phyloP scores from a whole-genome alignment of 2,113 vertebrate species.

The Paraplagusia blochii region DNA sequence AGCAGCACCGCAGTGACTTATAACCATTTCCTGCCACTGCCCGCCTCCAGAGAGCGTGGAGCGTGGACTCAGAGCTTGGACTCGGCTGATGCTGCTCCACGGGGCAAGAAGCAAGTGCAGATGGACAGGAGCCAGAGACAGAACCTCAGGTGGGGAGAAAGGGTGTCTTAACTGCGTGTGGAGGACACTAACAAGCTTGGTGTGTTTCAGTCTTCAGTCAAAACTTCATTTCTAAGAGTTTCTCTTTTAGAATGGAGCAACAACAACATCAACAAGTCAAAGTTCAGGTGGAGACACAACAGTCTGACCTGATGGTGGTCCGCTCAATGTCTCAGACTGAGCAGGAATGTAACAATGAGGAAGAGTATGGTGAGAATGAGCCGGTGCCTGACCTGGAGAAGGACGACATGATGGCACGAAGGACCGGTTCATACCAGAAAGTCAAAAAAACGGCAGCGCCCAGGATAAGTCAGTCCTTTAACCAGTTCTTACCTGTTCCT shows the following conservation, averaged over 20 bases:
- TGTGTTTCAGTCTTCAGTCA: slow-evolving; percentile 30
- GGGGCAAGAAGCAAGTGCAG: slow-evolving; percentile 39
- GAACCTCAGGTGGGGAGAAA: slow-evolving; percentile 58
- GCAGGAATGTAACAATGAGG: slow-evolving; percentile 25
- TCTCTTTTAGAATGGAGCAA: slow-evolving; percentile 60
- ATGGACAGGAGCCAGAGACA: slow-evolving; percentile 29
- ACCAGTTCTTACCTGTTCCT: slow-evolving; percentile 69
- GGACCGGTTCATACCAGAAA: slow-evolving; percentile 61
- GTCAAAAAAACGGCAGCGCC: slow-evolving; percentile 31
- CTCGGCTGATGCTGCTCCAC: slow-evolving; percentile 33
- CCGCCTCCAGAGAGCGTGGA: slow-evolving; percentile 47
- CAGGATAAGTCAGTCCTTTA: slow-evolving; percentile 32
- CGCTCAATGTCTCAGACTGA: background rate
- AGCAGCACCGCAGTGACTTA: slow-evolving; percentile 9
- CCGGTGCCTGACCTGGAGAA: slow-evolving; percentile 72
- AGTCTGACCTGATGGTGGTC: slow-evolving; percentile 5
- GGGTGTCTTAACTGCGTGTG: slow-evolving; percentile 24
- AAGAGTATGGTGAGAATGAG: slow-evolving; percentile 43
- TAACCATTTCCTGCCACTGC: slow-evolving; percentile 71
- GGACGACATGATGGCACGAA: slow-evolving; percentile 81
- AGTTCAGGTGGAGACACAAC: slow-evolving; percentile 36
- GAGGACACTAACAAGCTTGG: slow-evolving; percentile 36
- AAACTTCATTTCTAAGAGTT: slow-evolving; percentile 38
- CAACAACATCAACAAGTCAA: slow-evolving; percentile 50
- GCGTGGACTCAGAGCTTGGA: slow-evolving; percentile 35